These are phyloP conservation scores for Acleris holmiana DNA, from an alignment of 2,888 invertebrate genomes.

Conservation along the genomic window DNA sequence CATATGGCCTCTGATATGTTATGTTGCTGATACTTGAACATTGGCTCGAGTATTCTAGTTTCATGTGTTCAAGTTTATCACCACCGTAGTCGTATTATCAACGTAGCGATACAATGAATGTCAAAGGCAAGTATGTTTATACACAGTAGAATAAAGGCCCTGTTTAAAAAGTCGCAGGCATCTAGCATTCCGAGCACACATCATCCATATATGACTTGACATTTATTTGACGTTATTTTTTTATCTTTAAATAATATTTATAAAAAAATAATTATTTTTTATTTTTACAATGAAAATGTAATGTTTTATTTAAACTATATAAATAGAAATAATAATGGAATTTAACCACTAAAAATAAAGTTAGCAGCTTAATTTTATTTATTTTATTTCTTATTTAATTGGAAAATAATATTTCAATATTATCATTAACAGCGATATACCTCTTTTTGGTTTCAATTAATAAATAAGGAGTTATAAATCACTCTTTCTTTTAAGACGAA, in stretches of 20 bases:
- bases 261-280: conserved; percentile 68
- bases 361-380: conserved; percentile 86
- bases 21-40: too few relatives aligned
- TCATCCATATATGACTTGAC: too few relatives aligned
- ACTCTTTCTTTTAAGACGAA: conserved; percentile 76
- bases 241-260: conserved; percentile 61
- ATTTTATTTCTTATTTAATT: conserved; percentile 83
- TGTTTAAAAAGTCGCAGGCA: too few relatives aligned
- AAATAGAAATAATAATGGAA: conserved; percentile 81
- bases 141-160: too few relatives aligned
- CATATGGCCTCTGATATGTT: too few relatives aligned
- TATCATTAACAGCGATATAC: conserved; percentile 88
- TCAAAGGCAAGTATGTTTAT: too few relatives aligned
- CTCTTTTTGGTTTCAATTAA: conserved; percentile 86
- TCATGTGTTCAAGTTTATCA: too few relatives aligned
- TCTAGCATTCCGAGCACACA: too few relatives aligned
- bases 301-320: conserved; percentile 87
- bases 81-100: too few relatives aligned
- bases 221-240: too few relatives aligned
- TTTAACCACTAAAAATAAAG: conserved; percentile 83
- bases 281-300: conserved; percentile 87
- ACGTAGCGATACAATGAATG: too few relatives aligned
- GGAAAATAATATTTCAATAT: conserved; percentile 78
- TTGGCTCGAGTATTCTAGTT: too few relatives aligned
- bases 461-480: conserved; percentile 80